phyloP scores from a whole-genome alignment of 2,113 vertebrate species.

The human region GRCh38 chr6:125158501-125159000 shows the following conservation, averaged over 20 bases:
- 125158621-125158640: neutral
- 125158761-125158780: neutral
- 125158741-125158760: neutral
- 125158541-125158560: conserved; percentile 20
- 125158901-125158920: neutral
- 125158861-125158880: neutral
- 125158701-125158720: neutral
- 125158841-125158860: neutral
- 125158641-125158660: neutral
- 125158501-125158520: neutral
- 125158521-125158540: neutral
- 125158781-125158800: neutral
- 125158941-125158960: neutral
- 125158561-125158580: neutral
- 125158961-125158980: neutral
- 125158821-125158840: neutral
- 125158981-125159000: neutral
- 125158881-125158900: neutral
- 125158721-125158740: neutral
- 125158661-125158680: conserved; percentile 21
- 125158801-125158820: neutral
- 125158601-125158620: neutral
- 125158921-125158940: neutral
- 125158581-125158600: neutral
- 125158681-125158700: neutral